Percentiles rank a stretch among this genome's conserved stretches.
Evolutionary conservation across 1,140 invertebrate species (phyloP).

Genomic region (Plectrocnemia conspersa): DNA sequence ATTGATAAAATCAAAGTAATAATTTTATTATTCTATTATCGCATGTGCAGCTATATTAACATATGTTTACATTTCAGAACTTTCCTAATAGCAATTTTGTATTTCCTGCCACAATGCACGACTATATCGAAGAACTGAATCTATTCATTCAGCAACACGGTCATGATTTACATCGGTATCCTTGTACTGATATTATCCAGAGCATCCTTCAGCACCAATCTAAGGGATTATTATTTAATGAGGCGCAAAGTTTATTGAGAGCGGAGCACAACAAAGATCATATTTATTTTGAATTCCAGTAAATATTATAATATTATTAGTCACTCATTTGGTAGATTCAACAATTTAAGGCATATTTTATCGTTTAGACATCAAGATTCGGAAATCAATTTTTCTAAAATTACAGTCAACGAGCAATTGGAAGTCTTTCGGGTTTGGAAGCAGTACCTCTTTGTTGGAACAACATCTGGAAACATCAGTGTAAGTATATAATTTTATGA

Average conservation of each 20-base stretch:
- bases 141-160: constrained; percentile 23
- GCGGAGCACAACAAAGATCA: constrained; percentile 6
- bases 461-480: constrained; percentile 17
- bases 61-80: background rate
- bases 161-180: constrained; percentile 28
- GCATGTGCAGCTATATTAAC: background rate
- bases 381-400: constrained; percentile 8
- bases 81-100: constrained; percentile 2
- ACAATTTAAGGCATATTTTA: background rate
- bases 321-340: too few relatives aligned
- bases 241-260: constrained; percentile 8
- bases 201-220: constrained; percentile 25
- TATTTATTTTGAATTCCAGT: constrained; percentile 25
- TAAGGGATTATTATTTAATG: constrained; percentile 9
- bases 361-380: constrained; percentile 2
- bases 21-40: background rate
- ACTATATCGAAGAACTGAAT: constrained; percentile 19
- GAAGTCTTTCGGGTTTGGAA: constrained; percentile 16
- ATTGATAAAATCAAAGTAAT: constrained; percentile 10
- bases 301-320: background rate
- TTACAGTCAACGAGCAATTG: constrained; percentile 13
- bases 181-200: constrained; percentile 29
- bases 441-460: constrained; percentile 23
- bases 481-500: constrained; percentile 7
- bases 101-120: constrained; percentile 14